Percentiles rank a stretch among this genome's conserved stretches.
Evolutionary conservation across 2,888 invertebrate species (phyloP).

Genomic region (Salticus scenicus): DNA sequence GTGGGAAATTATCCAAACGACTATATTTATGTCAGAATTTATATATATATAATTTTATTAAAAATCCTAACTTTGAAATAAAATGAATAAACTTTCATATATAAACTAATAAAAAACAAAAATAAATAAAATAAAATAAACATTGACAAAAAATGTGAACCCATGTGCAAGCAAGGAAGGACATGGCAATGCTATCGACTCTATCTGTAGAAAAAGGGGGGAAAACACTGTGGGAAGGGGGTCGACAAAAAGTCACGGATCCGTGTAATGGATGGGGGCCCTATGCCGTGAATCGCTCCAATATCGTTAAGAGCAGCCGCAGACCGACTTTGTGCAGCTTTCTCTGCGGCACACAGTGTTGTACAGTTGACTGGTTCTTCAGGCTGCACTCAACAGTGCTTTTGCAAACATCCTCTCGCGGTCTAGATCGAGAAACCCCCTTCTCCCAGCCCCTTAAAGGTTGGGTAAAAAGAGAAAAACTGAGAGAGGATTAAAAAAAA

Average conservation of each 20-base stretch:
- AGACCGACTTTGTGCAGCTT: conserved; percentile 54
- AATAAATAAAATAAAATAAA: neutral
- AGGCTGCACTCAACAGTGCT: conserved; percentile 66
- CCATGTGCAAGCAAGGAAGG: conserved; percentile 33
- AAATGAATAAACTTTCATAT: no score
- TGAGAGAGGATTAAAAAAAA: conserved; percentile 20
- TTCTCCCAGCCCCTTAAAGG: conserved; percentile 17
- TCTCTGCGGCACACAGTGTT: conserved; percentile 39
- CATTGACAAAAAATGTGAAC: conserved; percentile 24
- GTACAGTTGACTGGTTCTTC: conserved; percentile 48
- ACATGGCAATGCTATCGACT: conserved; percentile 27
- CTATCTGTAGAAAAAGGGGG: neutral
- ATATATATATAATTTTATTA: no score
- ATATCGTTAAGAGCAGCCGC: conserved; percentile 70
- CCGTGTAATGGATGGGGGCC: conserved; percentile 66
- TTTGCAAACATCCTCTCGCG: conserved; percentile 63
- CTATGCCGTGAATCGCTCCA: conserved; percentile 68
- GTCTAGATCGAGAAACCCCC: conserved; percentile 23
- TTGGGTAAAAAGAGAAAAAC: neutral
- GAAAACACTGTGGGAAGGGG: conserved; percentile 17
- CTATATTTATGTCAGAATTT: no score
- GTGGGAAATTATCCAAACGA: no score
- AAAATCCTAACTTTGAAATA: no score
- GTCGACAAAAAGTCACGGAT: conserved; percentile 35
- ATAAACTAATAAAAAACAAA: no score